These are phyloP conservation scores for Oplegnathus fasciatus DNA, from an alignment of 2,113 vertebrate genomes.

Conservation along the genomic window DNA sequence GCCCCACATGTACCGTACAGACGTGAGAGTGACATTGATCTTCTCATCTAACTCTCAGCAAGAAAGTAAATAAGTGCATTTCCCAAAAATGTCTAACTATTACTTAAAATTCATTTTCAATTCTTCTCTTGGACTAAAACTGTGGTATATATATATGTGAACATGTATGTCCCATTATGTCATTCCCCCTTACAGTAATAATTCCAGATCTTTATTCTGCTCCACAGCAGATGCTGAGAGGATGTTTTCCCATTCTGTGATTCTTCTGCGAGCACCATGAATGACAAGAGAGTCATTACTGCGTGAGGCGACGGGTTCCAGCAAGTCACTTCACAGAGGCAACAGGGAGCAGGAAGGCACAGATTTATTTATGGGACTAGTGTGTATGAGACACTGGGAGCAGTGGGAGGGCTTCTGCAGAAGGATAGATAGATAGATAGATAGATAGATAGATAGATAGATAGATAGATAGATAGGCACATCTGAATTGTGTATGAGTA, in stretches of 20 bases:
- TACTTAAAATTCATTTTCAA: neutral
- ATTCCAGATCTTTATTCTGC: constrained; percentile 34
- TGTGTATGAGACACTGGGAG: constrained; percentile 9
- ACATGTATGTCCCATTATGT: neutral
- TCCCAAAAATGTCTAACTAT: neutral
- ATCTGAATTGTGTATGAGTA: neutral
- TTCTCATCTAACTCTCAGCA: neutral
- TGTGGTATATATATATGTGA: neutral
- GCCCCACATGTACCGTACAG: neutral
- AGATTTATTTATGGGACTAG: constrained; percentile 43
- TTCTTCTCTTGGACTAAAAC: neutral
- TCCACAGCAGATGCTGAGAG: constrained; percentile 39
- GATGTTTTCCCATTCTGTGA: constrained; percentile 52
- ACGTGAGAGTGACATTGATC: neutral
- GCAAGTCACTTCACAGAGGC: constrained; percentile 53
- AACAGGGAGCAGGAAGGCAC: constrained; percentile 41
- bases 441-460: constrained; percentile 23
- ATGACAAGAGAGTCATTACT: constrained; percentile 69
- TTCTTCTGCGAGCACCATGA: constrained; percentile 52
- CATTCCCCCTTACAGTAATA: too few species aligned
- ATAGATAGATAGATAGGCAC: constrained; percentile 17
- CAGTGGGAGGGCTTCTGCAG: constrained; percentile 7
- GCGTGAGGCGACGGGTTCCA: constrained; percentile 33
- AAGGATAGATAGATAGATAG: constrained; percentile 17
- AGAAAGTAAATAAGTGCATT: neutral